These are phyloP conservation scores for Acrobasis suavella DNA, from an alignment of 2,888 invertebrate species.

Conservation along the genomic window DNA sequence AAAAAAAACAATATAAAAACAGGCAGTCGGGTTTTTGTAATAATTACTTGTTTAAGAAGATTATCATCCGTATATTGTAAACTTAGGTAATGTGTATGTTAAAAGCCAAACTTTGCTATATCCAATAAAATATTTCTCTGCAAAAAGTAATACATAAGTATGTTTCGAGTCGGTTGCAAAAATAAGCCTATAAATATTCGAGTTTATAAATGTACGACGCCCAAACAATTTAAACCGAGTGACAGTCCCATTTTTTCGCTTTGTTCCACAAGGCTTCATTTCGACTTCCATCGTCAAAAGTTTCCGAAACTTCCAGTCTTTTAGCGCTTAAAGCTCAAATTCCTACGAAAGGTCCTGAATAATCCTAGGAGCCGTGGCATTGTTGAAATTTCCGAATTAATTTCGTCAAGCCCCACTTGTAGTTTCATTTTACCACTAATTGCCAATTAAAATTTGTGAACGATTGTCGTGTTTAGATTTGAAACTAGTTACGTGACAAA, in stretches of 20 bases:
- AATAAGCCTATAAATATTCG: no score
- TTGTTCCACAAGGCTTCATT: constrained; percentile 4
- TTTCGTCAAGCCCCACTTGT: neutral
- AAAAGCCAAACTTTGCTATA: no score
- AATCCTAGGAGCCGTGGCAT: neutral
- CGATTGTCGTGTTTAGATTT: constrained; percentile 10
- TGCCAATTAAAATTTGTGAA: constrained; percentile 15
- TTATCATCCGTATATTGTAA: no score
- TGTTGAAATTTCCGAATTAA: neutral
- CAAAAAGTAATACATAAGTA: no score
- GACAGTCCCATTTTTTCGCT: neutral
- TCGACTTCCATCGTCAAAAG: constrained; percentile 4
- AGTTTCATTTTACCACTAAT: constrained; percentile 4
- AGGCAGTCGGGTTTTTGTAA: no score
- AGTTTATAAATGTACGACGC: neutral
- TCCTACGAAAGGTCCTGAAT: neutral
- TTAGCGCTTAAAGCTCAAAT: constrained; percentile 7
- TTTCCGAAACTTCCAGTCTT: constrained; percentile 6
- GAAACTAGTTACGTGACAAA: constrained; percentile 8
- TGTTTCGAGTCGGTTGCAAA: no score
- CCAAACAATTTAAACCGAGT: neutral
- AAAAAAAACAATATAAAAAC: no score
- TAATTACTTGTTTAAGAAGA: no score
- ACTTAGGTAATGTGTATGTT: no score
- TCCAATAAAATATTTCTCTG: no score